A percentile compares a stretch with the other conserved stretches of the same genome.
These are phyloP conservation scores for Aphis gossypii DNA, from an alignment of 1,140 invertebrate species.

Conservation along the genomic window DNA sequence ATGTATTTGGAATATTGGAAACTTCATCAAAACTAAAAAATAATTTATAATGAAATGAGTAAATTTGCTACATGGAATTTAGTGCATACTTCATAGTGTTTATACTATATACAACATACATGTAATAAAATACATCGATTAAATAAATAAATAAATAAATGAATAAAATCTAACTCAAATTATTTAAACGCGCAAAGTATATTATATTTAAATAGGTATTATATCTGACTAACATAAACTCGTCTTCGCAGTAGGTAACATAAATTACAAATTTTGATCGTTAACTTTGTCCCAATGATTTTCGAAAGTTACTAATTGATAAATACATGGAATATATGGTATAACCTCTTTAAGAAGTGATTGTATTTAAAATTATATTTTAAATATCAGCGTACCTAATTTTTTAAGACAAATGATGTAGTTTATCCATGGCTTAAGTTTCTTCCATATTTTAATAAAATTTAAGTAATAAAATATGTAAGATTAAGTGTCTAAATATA, in stretches of 20 bases:
- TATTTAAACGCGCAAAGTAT: not conserved
- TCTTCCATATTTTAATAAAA: not conserved
- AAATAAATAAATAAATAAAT: not conserved
- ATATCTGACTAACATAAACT: not conserved
- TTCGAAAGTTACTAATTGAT: not conserved
- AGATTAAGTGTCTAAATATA: not conserved
- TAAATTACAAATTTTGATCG: not conserved
- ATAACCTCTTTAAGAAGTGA: not conserved
- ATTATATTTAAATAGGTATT: not conserved
- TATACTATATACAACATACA: too few species aligned
- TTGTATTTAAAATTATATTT: not conserved
- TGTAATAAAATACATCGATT: not conserved
- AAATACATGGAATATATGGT: not conserved
- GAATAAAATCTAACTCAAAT: not conserved
- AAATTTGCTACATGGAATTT: not conserved
- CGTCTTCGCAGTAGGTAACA: not conserved
- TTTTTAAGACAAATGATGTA: not conserved
- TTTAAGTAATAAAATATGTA: not conserved
- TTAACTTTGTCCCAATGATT: not conserved
- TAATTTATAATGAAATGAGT: not conserved
- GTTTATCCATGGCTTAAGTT: not conserved
- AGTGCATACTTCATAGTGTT: not conserved
- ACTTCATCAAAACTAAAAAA: not conserved
- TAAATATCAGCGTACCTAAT: not conserved
- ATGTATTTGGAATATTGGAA: not conserved